Evolutionary conservation across 2,797 vertebrate genomes (phyloP), one percentile per base, ranked within the genome.

Genomic region (Leptatherina wallacei): DNA sequence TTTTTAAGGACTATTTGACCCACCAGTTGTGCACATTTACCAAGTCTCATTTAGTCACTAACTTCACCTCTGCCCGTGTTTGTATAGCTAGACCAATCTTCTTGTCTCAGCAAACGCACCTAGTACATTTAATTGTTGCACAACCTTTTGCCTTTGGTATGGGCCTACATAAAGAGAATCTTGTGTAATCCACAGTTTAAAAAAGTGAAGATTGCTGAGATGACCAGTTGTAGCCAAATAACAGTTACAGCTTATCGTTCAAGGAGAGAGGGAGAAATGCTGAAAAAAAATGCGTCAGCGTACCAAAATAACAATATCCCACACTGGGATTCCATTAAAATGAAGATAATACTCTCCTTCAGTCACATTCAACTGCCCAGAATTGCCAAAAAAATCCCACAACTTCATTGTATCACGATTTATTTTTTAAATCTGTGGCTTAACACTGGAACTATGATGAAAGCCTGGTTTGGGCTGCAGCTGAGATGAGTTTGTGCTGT

Each of bases 31-130:
- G 49, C 11, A 6, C 27, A 36, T 77, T 76, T 65, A 36, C 8
- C 42, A 35, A 69, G 42, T 59, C 52, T 61, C 51, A 44, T 73
- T 83, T 54, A 63, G 57, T 70, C 71, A 40, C 68, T 69, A 38
- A 57, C 66, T 72, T 69, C 49, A 52, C 22, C 11, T 52, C n/a
- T 22, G 81, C 69, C 75, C 75, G 65, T 72, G 77, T 77, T 65
- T 84, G 10, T 4, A n/a, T 7, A 40, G 4, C n/a, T n/a, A 8
- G 16, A 20, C 36, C 29, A 32, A 32, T 32, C 14, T 29, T 29
- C 22, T 52, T 22, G 40, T 49, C 44, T 49, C 44, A 20, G 18
- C 18, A 20, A 20, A 3, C 6, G 6, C 42, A 47, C 42, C 42
- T 47, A 6, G 18, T 20, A 44, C 40, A 6, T 44, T 44, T 18